Conservation (phyloP, 2,113 vertebrate genomes). For the Seriola dumerili region DNA sequence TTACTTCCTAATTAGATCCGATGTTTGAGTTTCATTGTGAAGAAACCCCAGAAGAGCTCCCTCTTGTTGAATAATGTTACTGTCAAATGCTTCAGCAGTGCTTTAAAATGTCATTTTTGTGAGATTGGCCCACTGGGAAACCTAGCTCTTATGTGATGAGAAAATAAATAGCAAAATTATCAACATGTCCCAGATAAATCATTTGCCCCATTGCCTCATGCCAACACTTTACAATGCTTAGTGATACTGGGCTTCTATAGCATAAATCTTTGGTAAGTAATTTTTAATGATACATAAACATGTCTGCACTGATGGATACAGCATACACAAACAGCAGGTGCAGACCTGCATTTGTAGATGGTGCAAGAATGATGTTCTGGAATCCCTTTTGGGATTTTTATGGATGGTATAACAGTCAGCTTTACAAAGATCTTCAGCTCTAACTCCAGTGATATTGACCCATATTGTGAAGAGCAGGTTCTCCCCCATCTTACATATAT, state of each 20-base stretch:
- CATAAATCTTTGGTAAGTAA: background rate
- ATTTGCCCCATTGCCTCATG: background rate
- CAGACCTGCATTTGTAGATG: too few relatives aligned
- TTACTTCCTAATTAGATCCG: constrained; percentile 6
- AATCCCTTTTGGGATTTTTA: background rate
- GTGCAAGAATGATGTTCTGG: too few relatives aligned
- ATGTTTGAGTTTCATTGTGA: constrained; percentile 13
- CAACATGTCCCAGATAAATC: background rate
- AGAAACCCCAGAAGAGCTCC: background rate
- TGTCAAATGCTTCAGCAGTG: constrained; percentile 5
- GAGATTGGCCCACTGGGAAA: constrained; percentile 4
- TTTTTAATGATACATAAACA: background rate
- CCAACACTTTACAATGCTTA: background rate
- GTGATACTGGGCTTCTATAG: background rate
- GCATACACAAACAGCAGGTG: background rate
- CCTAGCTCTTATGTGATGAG: background rate
- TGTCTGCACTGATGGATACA: background rate
- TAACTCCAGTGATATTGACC: too few relatives aligned
- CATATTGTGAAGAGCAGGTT: too few relatives aligned
- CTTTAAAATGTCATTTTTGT: constrained; percentile 23
- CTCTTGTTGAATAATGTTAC: constrained; percentile 31
- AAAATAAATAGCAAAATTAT: constrained; percentile 1
- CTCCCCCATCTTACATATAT: background rate
- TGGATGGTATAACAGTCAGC: background rate
- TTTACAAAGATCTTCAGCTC: background rate